Base-by-base conservation (phyloP, 2,888 invertebrate genomes). In the Tribolium freemani region DNA sequence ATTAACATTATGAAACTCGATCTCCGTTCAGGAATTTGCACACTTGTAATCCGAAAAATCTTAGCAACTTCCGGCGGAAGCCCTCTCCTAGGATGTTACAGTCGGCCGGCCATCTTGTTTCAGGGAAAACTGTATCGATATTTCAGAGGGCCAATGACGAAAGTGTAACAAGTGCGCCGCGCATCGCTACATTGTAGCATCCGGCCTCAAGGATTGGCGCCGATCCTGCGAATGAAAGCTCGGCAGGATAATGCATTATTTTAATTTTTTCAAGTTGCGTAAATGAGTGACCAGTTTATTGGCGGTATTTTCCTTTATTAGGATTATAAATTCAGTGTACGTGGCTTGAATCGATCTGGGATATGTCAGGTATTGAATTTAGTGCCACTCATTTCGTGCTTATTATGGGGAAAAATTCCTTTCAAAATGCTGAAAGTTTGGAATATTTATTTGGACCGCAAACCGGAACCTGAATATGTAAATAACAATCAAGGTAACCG, bases 121-220 rank as follows among this genome's bases (percentile, higher is more conserved):
- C 64, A 38, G 51, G 9, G 31, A 38, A 66, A 45, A 66, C 16
- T 56, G 66, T 66, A 46, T 54, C 66, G 66, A 66, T 45, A 56
- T 66, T 66, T 44, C 45, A 13, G 66, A 38, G 66, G 46, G 56
- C 66, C 66, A 66, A 66, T 66, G 66, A 54, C 66, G 66, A 16
- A 66, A 66, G 45, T 66, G 66, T 66, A 54, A 54, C 66, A 66
- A 63, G 53, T 66, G 66, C 66, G 66, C 66, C 10, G 13, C 66
- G 38, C 38, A 38, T 38, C 38, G 66, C n/a, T 45, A 66, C 66
- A 54, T 66, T 66, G 66, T 66, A 66, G 56, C 66, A 26, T 66
- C 66, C 54, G 45, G 45, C 38, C 38, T 38, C 66, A 66, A 38
- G 66, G 66, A 66, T 66, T 66, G 66, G 66, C 20, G 45, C 10